Percentiles rank a stretch among this genome's conserved stretches.
Conservation (phyloP, 2,888 invertebrate genomes). For the Melanostoma mellinum region DNA sequence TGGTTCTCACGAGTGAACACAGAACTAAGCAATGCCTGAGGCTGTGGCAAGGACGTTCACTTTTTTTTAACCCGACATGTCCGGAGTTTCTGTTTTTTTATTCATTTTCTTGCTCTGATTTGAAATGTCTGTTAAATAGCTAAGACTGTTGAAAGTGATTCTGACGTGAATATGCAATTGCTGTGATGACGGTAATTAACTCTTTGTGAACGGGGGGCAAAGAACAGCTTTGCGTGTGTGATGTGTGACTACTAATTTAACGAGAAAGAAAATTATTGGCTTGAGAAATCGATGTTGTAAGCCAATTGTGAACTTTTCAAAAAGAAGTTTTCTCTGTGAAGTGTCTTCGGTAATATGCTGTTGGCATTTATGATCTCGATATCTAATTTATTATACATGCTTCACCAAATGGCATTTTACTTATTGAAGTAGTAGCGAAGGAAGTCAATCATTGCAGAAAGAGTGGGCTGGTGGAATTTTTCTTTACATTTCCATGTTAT, state of each 20-base stretch:
- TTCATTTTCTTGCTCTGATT: slow-evolving; percentile 40
- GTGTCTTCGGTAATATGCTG: background rate
- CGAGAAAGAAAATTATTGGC: slow-evolving; percentile 28
- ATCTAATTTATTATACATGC: slow-evolving; percentile 12
- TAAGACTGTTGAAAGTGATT: slow-evolving; percentile 53
- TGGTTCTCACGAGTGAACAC: slow-evolving; percentile 49
- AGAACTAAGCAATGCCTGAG: slow-evolving; percentile 50
- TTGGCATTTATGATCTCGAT: slow-evolving; percentile 18
- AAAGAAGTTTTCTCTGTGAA: background rate
- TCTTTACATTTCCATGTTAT: no score
- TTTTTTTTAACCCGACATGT: slow-evolving; percentile 45
- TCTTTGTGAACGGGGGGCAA: slow-evolving; percentile 25
- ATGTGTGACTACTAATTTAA: slow-evolving; percentile 36
- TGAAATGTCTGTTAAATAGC: slow-evolving; percentile 56
- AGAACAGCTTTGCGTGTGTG: slow-evolving; percentile 28
- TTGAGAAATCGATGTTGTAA: slow-evolving; percentile 19
- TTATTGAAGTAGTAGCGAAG: background rate
- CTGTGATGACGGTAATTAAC: slow-evolving; percentile 49
- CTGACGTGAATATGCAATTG: slow-evolving; percentile 54
- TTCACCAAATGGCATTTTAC: no score
- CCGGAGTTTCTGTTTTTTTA: slow-evolving; percentile 16
- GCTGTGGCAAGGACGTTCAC: slow-evolving; percentile 70
- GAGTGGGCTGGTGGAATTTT: no score
- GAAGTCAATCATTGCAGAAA: no score
- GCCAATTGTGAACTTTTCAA: background rate